A percentile compares a stretch with the other conserved stretches of the same genome.
Evolutionary conservation across 2,888 invertebrate genomes (phyloP).

Genomic region (Bibio marci): DNA sequence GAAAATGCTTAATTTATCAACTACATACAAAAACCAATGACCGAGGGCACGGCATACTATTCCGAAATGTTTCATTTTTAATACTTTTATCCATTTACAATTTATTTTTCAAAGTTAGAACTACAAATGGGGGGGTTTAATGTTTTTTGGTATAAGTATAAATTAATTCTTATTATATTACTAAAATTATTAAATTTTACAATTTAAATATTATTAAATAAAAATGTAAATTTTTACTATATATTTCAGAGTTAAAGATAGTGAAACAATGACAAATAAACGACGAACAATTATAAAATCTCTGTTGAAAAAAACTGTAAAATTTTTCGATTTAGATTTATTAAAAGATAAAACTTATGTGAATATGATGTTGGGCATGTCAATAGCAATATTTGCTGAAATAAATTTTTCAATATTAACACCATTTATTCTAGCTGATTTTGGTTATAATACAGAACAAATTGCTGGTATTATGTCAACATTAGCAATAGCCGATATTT

Average conservation of each 20-base stretch:
- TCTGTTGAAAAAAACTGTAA: slow-evolving; percentile 35
- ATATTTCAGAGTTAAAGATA: background rate
- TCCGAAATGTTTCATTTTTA: too few relatives aligned
- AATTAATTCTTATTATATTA: too few relatives aligned
- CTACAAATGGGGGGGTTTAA: too few relatives aligned
- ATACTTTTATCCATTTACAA: too few relatives aligned
- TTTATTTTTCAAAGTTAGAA: too few relatives aligned
- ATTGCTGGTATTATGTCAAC: slow-evolving; percentile 53
- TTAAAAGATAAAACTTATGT: slow-evolving; percentile 50
- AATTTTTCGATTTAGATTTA: slow-evolving; percentile 54
- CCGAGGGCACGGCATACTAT: too few relatives aligned
- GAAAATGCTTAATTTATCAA: too few relatives aligned
- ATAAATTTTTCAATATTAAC: slow-evolving; percentile 55
- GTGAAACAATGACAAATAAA: background rate
- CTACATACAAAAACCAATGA: too few relatives aligned
- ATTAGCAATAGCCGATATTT: slow-evolving; percentile 45
- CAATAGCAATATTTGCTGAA: slow-evolving; percentile 52
- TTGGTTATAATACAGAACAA: slow-evolving; percentile 35
- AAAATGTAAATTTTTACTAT: too few relatives aligned
- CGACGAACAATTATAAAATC: background rate
- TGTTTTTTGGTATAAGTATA: too few relatives aligned
- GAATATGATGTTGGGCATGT: slow-evolving; percentile 52
- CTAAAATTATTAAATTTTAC: too few relatives aligned
- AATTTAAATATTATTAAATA: too few relatives aligned
- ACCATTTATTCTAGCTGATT: slow-evolving; percentile 54